Conservation (phyloP, 2,113 vertebrate genomes). For the Heterotis niloticus region DNA sequence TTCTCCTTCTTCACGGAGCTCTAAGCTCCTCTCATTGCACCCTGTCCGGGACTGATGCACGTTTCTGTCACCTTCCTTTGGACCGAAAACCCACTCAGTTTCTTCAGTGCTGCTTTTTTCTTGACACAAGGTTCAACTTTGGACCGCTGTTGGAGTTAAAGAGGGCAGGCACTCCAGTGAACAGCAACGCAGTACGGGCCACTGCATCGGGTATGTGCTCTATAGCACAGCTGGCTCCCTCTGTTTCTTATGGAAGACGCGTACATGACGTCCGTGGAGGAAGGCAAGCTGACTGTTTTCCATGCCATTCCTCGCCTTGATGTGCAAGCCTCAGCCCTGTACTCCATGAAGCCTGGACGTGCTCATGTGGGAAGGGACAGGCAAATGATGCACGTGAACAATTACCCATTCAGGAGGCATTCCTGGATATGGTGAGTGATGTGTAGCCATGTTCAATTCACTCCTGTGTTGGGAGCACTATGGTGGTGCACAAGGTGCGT, state of each 20-base stretch:
- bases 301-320: conserved; percentile 20
- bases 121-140: neutral
- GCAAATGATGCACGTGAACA: conserved; percentile 92
- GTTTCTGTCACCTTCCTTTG: neutral
- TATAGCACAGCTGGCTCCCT: neutral
- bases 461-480: no score
- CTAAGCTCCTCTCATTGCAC: neutral
- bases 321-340: conserved; percentile 27
- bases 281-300: conserved; percentile 14
- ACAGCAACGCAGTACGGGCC: neutral
- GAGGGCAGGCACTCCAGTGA: neutral
- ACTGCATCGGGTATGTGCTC: neutral
- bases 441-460: neutral
- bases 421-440: conserved; percentile 97
- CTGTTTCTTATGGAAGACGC: neutral
- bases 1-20: neutral
- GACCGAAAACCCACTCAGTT: neutral
- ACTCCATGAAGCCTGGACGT: conserved; percentile 63
- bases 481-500: no score
- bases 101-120: neutral
- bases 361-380: conserved; percentile 70
- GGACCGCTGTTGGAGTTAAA: neutral
- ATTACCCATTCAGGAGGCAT: conserved; percentile 92
- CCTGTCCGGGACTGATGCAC: neutral
- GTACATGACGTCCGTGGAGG: conserved; percentile 4